Percentiles rank a stretch among this genome's conserved stretches.
Conservation (phyloP, 1,140 invertebrate species). For the Caenorhabditis briggsae region DNA sequence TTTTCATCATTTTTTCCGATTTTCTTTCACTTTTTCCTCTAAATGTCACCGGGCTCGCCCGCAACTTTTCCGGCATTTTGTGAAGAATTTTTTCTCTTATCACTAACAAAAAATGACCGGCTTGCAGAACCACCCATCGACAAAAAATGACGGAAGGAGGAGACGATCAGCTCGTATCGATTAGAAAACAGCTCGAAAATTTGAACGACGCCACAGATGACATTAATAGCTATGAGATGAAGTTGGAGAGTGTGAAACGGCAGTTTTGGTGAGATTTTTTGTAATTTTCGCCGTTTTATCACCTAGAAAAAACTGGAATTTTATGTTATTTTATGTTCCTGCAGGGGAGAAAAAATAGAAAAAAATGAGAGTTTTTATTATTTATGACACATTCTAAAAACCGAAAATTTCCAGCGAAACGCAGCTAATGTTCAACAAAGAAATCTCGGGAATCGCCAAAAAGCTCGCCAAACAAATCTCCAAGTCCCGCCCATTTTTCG, state of each 20-base stretch:
- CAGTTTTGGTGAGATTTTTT: slow-evolving; percentile 32
- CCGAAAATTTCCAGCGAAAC: slow-evolving; percentile 27
- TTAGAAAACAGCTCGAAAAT: slow-evolving; percentile 45
- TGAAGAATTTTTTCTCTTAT: no score
- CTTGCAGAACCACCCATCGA: not conserved
- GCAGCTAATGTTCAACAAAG: slow-evolving; percentile 39
- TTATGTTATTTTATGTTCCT: not conserved
- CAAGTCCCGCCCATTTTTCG: slow-evolving; percentile 30
- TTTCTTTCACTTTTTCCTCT: not conserved
- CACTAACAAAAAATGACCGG: not conserved
- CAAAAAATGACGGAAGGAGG: slow-evolving; percentile 32
- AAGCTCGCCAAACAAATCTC: slow-evolving; percentile 28
- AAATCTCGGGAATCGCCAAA: slow-evolving; percentile 14
- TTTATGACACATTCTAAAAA: no score
- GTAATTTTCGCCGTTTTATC: not conserved
- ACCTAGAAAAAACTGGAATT: slow-evolving; percentile 15
- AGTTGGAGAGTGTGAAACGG: not conserved
- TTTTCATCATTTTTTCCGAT: not conserved
- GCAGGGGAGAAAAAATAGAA: no score
- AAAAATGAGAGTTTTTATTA: not conserved
- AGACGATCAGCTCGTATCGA: slow-evolving; percentile 42
- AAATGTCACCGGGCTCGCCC: not conserved
- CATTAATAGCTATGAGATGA: slow-evolving; percentile 52
- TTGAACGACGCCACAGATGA: slow-evolving; percentile 23
- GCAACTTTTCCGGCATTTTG: no score